Evolutionary conservation across 1,140 invertebrate species (phyloP), one percentile per base, ranked within the genome.

Genomic region (Leptinotarsa lineolata): DNA sequence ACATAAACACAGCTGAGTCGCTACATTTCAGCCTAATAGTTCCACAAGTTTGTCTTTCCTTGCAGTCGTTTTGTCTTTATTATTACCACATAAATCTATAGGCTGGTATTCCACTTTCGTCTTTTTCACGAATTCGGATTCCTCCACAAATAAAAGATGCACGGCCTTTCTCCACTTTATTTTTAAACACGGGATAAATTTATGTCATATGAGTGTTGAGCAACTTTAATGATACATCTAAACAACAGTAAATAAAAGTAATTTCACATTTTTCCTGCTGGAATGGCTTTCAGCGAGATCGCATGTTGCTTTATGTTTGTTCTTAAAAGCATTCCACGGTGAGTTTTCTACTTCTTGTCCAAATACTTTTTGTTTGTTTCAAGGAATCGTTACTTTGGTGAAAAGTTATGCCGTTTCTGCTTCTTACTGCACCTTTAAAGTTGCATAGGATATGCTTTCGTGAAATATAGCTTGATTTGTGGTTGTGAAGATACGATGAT

Each of bases 1-100:
- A 73, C 58, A 74, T 74, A 74, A 76, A 72, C 68, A 72, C 75
- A 76, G 75, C 75, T 76, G 75, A 76, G 73, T 60, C 39, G 67
- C 67, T 72, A 59, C 70, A 72, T 75, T 76, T 69, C 68, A 59
- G 68, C 69, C 68, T 75, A 73, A 76, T 76, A 76, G 74, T 73
- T 76, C 69, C 67, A 76, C 74, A 76, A 73, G 45, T 76, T 70
- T 73, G 60, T 69, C 60, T 73, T 72, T 71, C 66, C 68, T 69
- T 63, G 61, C 67, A 70, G 66, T 63, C 68, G 72, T 69, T 74
- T 48, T 69, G 61, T 70, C 68, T 74, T 70, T 74, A 74, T 74
- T 70, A 74, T 58, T 68, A 58, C 68, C 61, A 61, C 73, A 74
- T 74, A 74, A 74, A 74, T 68, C 44, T 58, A 68, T 44, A 54